Evolutionary conservation across 2,797 vertebrate species (phyloP).

Genomic region (Helicolenus hilgendorfi): DNA sequence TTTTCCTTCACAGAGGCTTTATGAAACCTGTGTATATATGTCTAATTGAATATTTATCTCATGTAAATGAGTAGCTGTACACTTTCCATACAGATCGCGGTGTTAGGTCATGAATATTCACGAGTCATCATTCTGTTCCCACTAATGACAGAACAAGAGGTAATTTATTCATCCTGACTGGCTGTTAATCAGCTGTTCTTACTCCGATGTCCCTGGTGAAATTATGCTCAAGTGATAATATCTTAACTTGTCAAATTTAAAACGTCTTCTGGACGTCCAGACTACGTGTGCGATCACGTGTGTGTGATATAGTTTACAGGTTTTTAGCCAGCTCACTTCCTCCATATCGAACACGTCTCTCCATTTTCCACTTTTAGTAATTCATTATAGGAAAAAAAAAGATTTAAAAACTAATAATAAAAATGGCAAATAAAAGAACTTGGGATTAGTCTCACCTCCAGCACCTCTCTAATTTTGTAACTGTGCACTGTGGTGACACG

Average conservation of each 20-base stretch:
- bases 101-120: conserved; percentile 85
- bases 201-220: conserved; percentile 56
- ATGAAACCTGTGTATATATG: conserved; percentile 30
- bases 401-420: no score
- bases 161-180: conserved; percentile 83
- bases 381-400: neutral
- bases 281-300: neutral
- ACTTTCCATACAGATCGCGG: conserved; percentile 63
- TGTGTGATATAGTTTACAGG: no score
- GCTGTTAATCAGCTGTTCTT: conserved; percentile 83
- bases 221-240: neutral
- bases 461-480: neutral
- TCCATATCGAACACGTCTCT: neutral
- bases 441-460: neutral
- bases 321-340: neutral
- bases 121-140: conserved; percentile 73
- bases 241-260: neutral
- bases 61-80: conserved; percentile 66
- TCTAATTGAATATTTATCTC: conserved; percentile 44
- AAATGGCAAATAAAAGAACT: neutral
- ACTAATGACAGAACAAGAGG: conserved; percentile 82
- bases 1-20: conserved; percentile 27
- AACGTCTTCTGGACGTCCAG: neutral
- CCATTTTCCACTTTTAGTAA: neutral
- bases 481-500: neutral